Conservation (phyloP, 2,113 vertebrate genomes). For the Poeciliopsis retropinna region DNA sequence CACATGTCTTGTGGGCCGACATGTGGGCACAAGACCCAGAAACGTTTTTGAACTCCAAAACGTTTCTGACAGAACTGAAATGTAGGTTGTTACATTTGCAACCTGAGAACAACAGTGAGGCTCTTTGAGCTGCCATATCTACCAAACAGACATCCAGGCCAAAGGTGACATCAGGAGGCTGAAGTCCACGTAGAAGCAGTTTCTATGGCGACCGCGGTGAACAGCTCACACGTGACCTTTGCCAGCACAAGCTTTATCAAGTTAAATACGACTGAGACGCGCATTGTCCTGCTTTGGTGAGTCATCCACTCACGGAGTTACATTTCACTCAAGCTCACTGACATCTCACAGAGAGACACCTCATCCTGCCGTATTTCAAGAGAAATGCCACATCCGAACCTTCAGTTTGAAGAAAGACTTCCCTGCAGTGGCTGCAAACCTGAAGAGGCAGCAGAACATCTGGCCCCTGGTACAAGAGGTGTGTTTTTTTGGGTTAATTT, state of each 20-base stretch:
- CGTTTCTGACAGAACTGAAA: too few relatives aligned
- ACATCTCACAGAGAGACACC: background rate
- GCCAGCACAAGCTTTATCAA: constrained; percentile 48
- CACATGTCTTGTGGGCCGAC: too few relatives aligned
- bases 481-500: background rate
- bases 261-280: constrained; percentile 59
- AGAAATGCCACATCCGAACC: background rate
- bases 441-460: constrained; percentile 15
- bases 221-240: constrained; percentile 67
- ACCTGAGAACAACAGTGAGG: background rate
- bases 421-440: background rate
- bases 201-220: constrained; percentile 61
- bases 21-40: too few relatives aligned
- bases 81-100: too few relatives aligned
- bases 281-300: constrained; percentile 46
- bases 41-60: too few relatives aligned
- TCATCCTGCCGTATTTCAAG: background rate
- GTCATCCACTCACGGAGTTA: constrained; percentile 39
- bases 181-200: constrained; percentile 39
- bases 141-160: constrained; percentile 16
- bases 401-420: background rate
- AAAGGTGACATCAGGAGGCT: constrained; percentile 35
- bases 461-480: background rate
- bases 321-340: background rate
- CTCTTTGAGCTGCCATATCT: constrained; percentile 6